These are phyloP conservation scores for Helicorthomorpha holstii DNA, from an alignment of 1,140 invertebrate genomes.

Conservation along the genomic window DNA sequence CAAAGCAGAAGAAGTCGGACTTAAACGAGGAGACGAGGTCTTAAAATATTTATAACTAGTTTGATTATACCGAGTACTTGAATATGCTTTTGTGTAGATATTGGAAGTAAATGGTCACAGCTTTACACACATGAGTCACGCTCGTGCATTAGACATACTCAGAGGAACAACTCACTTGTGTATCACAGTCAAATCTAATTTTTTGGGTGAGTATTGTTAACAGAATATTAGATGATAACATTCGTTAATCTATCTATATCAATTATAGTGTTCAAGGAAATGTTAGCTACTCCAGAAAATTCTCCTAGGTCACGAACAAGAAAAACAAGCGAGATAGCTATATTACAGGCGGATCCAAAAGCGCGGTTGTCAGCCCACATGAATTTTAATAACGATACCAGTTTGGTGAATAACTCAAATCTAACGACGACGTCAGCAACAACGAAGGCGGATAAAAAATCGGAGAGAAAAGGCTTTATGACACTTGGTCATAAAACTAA, in stretches of 20 bases:
- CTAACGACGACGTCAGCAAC: constrained; percentile 10
- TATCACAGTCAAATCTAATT: constrained; percentile 93
- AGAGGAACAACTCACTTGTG: constrained; percentile 85
- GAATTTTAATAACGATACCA: constrained; percentile 22
- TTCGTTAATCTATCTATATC: too few species aligned
- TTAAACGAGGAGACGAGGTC: constrained; percentile 88
- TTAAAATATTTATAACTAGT: not conserved
- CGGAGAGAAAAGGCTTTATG: constrained; percentile 47
- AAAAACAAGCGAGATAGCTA: constrained; percentile 22
- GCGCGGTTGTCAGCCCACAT: constrained; percentile 21
- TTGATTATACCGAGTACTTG: not conserved
- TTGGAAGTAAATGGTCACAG: constrained; percentile 93
- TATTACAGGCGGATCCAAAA: constrained; percentile 20
- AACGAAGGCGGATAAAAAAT: constrained; percentile 36
- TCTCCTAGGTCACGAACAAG: constrained; percentile 48
- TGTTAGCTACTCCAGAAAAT: constrained; percentile 69
- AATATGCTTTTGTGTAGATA: constrained; percentile 28
- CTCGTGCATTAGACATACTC: constrained; percentile 78
- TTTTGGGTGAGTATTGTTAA: constrained; percentile 39
- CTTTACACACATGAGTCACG: constrained; percentile 78
- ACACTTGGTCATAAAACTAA: constrained; percentile 65
- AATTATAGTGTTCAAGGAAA: constrained; percentile 57
- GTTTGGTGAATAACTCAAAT: constrained; percentile 22
- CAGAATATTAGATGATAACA: not conserved
- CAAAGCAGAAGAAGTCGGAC: constrained; percentile 87